Base-by-base conservation (phyloP, 2,797 vertebrate genomes). In the Carapus acus region DNA sequence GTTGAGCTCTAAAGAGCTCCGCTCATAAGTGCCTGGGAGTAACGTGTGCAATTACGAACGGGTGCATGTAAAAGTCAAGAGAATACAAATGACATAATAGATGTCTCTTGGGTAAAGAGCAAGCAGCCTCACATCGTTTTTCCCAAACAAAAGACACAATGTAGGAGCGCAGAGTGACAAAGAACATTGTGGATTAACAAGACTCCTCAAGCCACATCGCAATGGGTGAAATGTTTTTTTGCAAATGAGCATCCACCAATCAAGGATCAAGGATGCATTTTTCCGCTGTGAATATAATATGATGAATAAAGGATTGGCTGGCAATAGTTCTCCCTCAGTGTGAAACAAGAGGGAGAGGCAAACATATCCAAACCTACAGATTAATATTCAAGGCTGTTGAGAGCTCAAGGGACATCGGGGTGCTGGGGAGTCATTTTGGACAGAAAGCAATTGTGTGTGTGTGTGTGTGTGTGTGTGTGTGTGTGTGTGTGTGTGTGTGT, bases 21-120 rank as follows among this genome's bases (percentile, higher is more conserved):
- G 58, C 69, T 77, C 76, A 75, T 70, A 78, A 81, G 77, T 77
- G 72, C 74, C 79, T 69, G 76, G 71, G 71, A 70, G 73, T 59
- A 75, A 74, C 79, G 55, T 82, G 78, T 71, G 72, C 70, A 82
- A 83, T 87, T 87, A 85, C 81, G 79, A 80, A 83, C 76, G 67
- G 52, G 62, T 67, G 38, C 74, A 65, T 85, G 83, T 82, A 81
- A 77, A 84, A 86, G 84, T 86, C 83, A 83, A 83, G 78, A 83
- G 81, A 84, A 81, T 77, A 85, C 81, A 85, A 81, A 87, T 85
- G 77, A 77, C 71, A 65, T 77, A 79, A 78, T 64, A 66, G 70
- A 74, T 57, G 72, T 75, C 65, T 82, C 45, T 1, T 64, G 77
- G 69, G 66, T 38, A 42, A 54, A n/a, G 54, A 69, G 56, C 57